Conservation (phyloP, 2,888 invertebrate genomes). For the Caenorhabditis uteleia region DNA sequence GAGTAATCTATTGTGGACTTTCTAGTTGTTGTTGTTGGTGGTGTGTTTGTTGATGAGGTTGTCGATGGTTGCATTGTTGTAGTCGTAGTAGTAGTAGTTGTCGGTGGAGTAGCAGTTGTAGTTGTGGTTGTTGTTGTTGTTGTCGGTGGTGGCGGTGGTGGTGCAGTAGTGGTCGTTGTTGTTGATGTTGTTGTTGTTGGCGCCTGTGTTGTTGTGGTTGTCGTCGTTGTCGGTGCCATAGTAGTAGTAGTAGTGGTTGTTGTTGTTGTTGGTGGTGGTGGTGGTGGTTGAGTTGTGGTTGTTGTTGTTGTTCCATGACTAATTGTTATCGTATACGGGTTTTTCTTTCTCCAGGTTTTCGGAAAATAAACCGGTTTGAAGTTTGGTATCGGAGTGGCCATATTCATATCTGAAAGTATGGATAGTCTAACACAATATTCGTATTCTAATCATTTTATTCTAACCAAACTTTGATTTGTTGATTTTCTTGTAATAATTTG, state of each 20-base stretch:
- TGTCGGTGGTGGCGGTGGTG: conserved; percentile 2
- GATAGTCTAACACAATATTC: too few species aligned
- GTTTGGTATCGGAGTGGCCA: too few species aligned
- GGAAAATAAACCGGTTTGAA: too few species aligned
- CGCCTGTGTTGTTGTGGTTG: neutral
- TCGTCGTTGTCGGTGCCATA: conserved; percentile 6
- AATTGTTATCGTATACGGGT: too few species aligned
- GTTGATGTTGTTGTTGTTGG: conserved; percentile 9
- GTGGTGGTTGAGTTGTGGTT: conserved; percentile 1
- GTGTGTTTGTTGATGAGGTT: conserved; percentile 8
- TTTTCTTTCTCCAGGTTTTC: too few species aligned
- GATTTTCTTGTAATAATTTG: too few species aligned
- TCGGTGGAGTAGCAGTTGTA: conserved; percentile 3
- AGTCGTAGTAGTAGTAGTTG: conserved; percentile 7
- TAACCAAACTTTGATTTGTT: too few species aligned
- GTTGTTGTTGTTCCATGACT: conserved; percentile 1
- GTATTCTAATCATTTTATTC: too few species aligned
- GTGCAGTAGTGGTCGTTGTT: conserved; percentile 9
- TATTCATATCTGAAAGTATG: too few species aligned
- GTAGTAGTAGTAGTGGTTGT: conserved; percentile 10
- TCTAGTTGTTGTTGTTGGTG: conserved; percentile 10
- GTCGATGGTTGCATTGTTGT: conserved; percentile 4
- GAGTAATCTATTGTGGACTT: neutral
- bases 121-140: conserved; percentile 8
- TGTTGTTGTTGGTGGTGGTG: conserved; percentile 8